Percentiles rank a stretch among this genome's conserved stretches.
These are phyloP conservation scores for Diarsia rubi DNA, from an alignment of 2,888 invertebrate genomes.

Conservation along the genomic window DNA sequence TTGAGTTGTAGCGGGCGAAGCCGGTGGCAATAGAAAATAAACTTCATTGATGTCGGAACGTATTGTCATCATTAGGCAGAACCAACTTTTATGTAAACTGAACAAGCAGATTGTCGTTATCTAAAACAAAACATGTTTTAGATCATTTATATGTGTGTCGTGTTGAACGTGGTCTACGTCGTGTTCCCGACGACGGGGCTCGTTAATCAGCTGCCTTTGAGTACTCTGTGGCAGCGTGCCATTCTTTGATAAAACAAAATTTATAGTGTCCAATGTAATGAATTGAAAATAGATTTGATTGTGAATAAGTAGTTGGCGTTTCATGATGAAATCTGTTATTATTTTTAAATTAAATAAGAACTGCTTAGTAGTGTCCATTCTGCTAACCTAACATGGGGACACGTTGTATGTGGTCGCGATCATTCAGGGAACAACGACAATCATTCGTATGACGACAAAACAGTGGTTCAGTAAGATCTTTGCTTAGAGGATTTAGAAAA, in stretches of 20 bases:
- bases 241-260: slow-evolving; percentile 49
- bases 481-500: background rate
- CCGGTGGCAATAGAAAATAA: no score
- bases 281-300: slow-evolving; percentile 36
- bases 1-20: no score
- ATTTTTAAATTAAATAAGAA: background rate
- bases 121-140: background rate
- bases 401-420: background rate
- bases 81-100: background rate
- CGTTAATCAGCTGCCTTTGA: slow-evolving; percentile 48
- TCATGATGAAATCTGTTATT: background rate
- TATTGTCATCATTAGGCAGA: slow-evolving; percentile 1
- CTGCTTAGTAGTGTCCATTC: background rate
- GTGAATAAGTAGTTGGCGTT: background rate
- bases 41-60: slow-evolving; percentile 1
- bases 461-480: background rate
- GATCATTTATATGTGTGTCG: slow-evolving; percentile 13
- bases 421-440: background rate
- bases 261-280: slow-evolving; percentile 19
- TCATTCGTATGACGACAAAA: background rate
- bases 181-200: slow-evolving; percentile 12
- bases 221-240: slow-evolving; percentile 51
- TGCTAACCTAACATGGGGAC: background rate
- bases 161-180: slow-evolving; percentile 11
- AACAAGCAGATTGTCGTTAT: slow-evolving; percentile 15